These are phyloP conservation scores for Bradypus variegatus DNA, from an alignment of 2,797 vertebrate genomes.

Conservation along the genomic window DNA sequence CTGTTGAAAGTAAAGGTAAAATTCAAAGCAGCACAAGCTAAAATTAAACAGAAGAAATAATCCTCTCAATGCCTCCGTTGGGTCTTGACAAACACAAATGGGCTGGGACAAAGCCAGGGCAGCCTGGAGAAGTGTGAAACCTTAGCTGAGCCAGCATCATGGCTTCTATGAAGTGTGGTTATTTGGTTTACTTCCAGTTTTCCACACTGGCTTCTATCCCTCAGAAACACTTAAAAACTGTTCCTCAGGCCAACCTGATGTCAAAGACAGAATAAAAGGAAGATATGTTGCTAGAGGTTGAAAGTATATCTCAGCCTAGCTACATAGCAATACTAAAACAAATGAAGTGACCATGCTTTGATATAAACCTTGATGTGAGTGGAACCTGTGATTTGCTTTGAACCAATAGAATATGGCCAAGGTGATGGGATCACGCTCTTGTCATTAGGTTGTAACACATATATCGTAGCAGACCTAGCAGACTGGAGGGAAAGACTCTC, in stretches of 20 bases:
- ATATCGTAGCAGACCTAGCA: neutral
- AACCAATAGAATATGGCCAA: neutral
- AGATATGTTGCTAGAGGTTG: fast-evolving
- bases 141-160: neutral
- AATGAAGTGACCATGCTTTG: neutral
- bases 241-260: neutral
- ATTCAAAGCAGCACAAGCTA: neutral
- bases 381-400: neutral
- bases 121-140: neutral
- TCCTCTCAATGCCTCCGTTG: neutral
- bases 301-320: neutral
- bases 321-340: neutral
- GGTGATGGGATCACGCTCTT: neutral
- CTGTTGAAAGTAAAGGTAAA: neutral
- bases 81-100: neutral
- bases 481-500: neutral
- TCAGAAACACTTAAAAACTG: conserved; percentile 5
- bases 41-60: conserved; percentile 7
- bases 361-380: neutral
- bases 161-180: neutral
- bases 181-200: neutral
- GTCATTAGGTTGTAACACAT: neutral
- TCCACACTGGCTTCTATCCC: neutral
- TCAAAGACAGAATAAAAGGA: neutral
- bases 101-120: neutral